Evolutionary conservation across 2,797 vertebrate genomes (phyloP).

Genomic region (Coccyzus lansbergi): DNA sequence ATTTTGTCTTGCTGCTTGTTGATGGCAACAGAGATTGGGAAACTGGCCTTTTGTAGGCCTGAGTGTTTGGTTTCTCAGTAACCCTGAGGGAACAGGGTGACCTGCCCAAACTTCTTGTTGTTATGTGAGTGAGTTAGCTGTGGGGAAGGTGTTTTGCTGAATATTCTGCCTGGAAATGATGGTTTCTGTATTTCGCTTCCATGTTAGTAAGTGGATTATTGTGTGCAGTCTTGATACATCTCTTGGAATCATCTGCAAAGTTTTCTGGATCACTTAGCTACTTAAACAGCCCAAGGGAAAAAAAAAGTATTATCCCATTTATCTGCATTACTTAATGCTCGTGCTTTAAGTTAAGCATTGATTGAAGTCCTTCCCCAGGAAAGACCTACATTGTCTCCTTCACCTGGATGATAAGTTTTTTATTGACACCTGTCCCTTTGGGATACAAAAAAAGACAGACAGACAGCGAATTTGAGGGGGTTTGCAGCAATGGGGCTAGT

Average conservation of each 20-base stretch:
- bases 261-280: background rate
- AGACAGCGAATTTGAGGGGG: background rate
- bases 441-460: background rate
- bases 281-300: background rate
- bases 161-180: background rate
- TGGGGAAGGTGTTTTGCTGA: background rate
- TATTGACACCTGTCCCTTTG: background rate
- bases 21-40: background rate
- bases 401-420: background rate
- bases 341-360: background rate
- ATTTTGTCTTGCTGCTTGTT: background rate
- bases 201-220: background rate
- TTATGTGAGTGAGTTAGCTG: background rate
- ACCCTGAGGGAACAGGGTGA: background rate
- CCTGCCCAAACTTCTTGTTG: background rate
- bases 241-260: background rate
- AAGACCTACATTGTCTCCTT: background rate
- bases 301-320: background rate
- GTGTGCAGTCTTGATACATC: fast-evolving
- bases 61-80: background rate
- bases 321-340: background rate
- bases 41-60: background rate
- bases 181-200: background rate
- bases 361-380: background rate
- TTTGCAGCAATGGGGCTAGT: background rate